Evolutionary conservation across 2,888 invertebrate species (phyloP).

Genomic region (Chelonus formosanus): DNA sequence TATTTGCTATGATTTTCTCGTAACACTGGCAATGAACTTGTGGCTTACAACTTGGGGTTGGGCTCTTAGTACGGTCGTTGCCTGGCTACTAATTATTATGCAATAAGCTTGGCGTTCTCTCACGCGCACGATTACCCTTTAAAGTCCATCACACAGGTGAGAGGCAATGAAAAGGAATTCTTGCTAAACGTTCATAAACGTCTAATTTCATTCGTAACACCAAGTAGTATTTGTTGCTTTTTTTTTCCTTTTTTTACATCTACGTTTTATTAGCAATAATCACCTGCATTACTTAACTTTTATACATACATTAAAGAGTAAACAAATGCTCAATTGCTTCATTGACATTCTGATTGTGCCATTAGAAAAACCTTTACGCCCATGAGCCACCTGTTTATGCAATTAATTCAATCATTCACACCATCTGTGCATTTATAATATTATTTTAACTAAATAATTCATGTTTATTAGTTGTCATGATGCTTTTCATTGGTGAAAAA

Average conservation of each 20-base stretch:
- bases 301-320: too few relatives aligned
- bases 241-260: not conserved
- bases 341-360: too few relatives aligned
- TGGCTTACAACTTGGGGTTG: slow-evolving; percentile 27
- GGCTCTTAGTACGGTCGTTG: slow-evolving; percentile 41
- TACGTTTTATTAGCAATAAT: not conserved
- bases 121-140: slow-evolving; percentile 51
- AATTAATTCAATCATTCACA: too few relatives aligned
- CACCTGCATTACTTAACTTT: not conserved
- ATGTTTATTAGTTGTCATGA: too few relatives aligned
- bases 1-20: slow-evolving; percentile 11
- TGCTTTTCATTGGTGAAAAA: too few relatives aligned
- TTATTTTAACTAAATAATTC: too few relatives aligned
- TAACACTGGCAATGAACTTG: slow-evolving; percentile 56
- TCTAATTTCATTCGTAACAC: slow-evolving; percentile 21
- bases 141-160: slow-evolving; percentile 42
- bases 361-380: too few relatives aligned
- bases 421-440: too few relatives aligned
- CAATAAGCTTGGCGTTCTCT: slow-evolving; percentile 50
- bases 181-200: slow-evolving; percentile 19
- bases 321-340: too few relatives aligned
- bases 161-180: slow-evolving; percentile 26
- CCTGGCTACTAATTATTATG: slow-evolving; percentile 55
- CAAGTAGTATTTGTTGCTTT: not conserved
- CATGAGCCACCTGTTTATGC: too few relatives aligned